A percentile compares a stretch with the other conserved stretches of the same genome.
These are phyloP conservation scores for Bombyx huttoni DNA, from an alignment of 2,888 invertebrate genomes.

Conservation along the genomic window DNA sequence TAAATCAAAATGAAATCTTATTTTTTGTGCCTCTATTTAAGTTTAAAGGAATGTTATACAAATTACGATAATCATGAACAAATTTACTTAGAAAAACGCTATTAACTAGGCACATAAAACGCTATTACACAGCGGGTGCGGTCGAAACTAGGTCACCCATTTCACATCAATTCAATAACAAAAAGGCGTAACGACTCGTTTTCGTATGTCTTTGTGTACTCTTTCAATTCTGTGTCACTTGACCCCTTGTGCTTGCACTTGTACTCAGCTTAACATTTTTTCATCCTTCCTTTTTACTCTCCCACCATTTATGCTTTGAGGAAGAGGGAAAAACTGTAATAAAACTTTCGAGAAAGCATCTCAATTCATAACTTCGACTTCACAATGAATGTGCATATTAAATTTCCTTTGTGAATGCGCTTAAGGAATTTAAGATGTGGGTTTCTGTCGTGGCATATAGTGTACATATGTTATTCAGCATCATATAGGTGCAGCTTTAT, in stretches of 20 bases:
- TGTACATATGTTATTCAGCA: not conserved
- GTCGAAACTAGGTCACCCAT: conserved; percentile 63
- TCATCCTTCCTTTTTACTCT: conserved; percentile 20
- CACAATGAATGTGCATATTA: not conserved
- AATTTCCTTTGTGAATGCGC: not conserved
- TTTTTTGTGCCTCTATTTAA: not conserved
- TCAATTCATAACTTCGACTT: not conserved
- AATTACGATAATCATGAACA: conserved; percentile 4
- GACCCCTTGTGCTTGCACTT: conserved; percentile 33
- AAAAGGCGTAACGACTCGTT: conserved; percentile 33
- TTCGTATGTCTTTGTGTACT: conserved; percentile 30
- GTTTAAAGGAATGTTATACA: not conserved
- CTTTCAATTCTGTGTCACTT: conserved; percentile 33
- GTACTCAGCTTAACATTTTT: conserved; percentile 21
- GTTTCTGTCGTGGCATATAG: not conserved
- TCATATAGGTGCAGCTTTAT: too few relatives aligned
- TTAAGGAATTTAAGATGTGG: not conserved
- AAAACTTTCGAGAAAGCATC: conserved; percentile 20
- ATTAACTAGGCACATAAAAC: conserved; percentile 42
- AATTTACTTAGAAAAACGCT: conserved; percentile 33
- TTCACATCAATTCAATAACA: conserved; percentile 37
- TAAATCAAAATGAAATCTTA: too few relatives aligned
- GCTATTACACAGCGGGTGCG: conserved; percentile 45
- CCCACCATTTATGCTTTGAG: conserved; percentile 12
- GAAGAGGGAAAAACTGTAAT: conserved; percentile 19